Evolutionary conservation across 2,888 invertebrate genomes (phyloP).

Genomic region (Therioaphis trifolii): DNA sequence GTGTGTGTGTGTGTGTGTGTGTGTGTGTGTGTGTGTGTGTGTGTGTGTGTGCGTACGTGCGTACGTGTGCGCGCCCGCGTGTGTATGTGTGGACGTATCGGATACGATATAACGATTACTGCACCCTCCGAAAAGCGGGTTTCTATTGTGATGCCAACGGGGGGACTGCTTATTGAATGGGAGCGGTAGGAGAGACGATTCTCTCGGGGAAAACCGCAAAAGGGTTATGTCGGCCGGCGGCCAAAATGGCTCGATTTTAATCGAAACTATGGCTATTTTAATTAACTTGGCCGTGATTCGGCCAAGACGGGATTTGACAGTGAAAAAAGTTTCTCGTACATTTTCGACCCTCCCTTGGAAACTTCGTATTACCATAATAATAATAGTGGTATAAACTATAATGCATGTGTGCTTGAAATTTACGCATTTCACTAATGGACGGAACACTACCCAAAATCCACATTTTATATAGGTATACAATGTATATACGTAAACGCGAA

Average conservation of each 20-base stretch:
- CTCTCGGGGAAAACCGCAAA: conserved; percentile 58
- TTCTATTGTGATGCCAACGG: conserved; percentile 8
- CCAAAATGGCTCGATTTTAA: conserved; percentile 43
- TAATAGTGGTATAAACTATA: not conserved
- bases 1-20: not conserved
- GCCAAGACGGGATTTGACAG: conserved; percentile 31
- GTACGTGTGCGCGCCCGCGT: not conserved
- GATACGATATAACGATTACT: conserved; percentile 43
- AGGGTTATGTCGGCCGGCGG: conserved; percentile 51
- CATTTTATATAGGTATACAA: no score
- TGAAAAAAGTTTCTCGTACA: not conserved
- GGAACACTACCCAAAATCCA: no score
- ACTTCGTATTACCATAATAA: not conserved
- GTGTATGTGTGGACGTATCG: not conserved
- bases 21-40: not conserved
- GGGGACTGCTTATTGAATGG: not conserved
- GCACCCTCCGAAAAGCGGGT: not conserved
- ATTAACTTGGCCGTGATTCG: conserved; percentile 36
- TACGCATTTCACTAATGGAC: no score
- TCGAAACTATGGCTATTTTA: conserved; percentile 46
- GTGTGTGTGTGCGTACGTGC: not conserved
- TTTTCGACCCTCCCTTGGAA: not conserved
- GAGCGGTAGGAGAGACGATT: not conserved
- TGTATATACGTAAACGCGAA: no score
- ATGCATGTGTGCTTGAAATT: no score